Evolutionary conservation across 2,888 invertebrate species (phyloP), one percentile per base, ranked within the genome.

Genomic region (Listrodromus nycthemerus): DNA sequence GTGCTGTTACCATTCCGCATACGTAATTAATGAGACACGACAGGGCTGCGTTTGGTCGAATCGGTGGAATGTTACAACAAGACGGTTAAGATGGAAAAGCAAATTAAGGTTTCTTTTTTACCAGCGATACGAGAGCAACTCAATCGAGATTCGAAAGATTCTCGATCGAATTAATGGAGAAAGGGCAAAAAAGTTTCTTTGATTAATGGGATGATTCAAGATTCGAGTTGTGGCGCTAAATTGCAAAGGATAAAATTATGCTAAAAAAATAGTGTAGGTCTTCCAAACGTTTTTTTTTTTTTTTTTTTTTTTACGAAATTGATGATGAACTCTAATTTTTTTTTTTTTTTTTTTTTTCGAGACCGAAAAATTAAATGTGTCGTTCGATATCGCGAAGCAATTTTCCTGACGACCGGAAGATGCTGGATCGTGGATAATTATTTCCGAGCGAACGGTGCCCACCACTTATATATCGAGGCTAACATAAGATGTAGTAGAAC

Each of bases 401-500:
- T 41, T 41, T 48, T 41, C 16, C 10, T 10, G 45, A 30, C 48
- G 48, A 45, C 27, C 27, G 61, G 30, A 73, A 19, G 19, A 48
- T 10, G 45, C 13, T 30, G 21, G 61, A 27, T 37, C 45, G 48
- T 10, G 61, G 8, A 45, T n/a, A 61, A 61, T 61, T 58, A 41
- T 21, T 58, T 71, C 58, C 55, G 41, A 27, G 58, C 27, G 16
- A 37, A 27, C 10, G 24, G 27, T 55, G 58, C 10, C 21, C 55
- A 21, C 41, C 13, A 16, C 71, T n/a, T n/a, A n/a, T n/a, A n/a
- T n/a, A n/a, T n/a, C 24, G 30, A 30, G 16, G 13, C 21, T 16
- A 13, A 24, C 27, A 61, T 24, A n/a, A 61, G 58, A 16, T 41
- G 48, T 69, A 63, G 52, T 21, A 63, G 55, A 24, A 82, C n/a